Conservation (phyloP, 2,888 invertebrate species). For the Lepidonotus clava region DNA sequence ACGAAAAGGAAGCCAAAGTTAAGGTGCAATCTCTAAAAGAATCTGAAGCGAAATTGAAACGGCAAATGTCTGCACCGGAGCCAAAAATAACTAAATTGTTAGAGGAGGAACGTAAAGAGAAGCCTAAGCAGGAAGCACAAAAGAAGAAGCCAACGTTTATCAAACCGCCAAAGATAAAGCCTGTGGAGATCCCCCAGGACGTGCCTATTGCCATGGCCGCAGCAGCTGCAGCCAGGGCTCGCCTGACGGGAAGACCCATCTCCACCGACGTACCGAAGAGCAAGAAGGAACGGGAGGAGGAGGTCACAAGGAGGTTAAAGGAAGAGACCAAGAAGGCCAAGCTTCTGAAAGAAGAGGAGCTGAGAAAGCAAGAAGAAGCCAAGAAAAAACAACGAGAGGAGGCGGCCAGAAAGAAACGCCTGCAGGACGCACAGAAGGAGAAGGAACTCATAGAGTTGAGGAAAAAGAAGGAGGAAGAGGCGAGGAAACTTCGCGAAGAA, state of each 20-base stretch:
- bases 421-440: not conserved
- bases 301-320: not conserved
- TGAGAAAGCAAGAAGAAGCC: not conserved
- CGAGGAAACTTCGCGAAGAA: not conserved
- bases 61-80: constrained; percentile 36
- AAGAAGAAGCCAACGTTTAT: constrained; percentile 34
- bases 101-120: not conserved
- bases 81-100: constrained; percentile 6
- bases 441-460: not conserved
- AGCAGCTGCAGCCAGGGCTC: constrained; percentile 13
- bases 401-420: constrained; percentile 7
- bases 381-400: not conserved
- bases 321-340: not conserved
- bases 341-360: not conserved
- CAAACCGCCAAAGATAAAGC: constrained; percentile 7
- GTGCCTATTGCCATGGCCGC: constrained; percentile 28
- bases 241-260: constrained; percentile 15
- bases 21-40: not conserved
- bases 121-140: not conserved
- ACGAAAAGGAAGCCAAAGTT: not conserved
- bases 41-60: not conserved
- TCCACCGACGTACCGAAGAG: not conserved
- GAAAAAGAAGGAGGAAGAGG: constrained; percentile 26
- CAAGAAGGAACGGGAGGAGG: constrained; percentile 31
- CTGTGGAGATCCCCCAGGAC: not conserved